Percentiles rank a stretch among this genome's conserved stretches.
Conservation (phyloP, 2,113 vertebrate genomes). For the Ophthalmotilapia sp. region DNA sequence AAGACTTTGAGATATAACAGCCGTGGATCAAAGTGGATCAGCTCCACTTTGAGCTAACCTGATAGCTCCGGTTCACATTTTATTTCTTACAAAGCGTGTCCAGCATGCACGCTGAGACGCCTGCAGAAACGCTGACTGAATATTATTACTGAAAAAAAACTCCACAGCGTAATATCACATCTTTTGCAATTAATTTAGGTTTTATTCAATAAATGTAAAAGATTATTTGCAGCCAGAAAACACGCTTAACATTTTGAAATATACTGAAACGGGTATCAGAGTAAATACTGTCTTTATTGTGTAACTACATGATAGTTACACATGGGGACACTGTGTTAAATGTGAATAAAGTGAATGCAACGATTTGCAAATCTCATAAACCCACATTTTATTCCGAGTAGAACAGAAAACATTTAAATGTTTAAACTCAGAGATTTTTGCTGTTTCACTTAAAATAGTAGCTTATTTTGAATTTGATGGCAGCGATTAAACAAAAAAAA, state of each 20-base stretch:
- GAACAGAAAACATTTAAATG: neutral
- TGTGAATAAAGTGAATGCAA: neutral
- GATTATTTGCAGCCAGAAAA: neutral
- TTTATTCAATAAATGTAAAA: neutral
- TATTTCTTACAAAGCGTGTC: accelerated
- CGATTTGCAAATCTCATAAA: neutral
- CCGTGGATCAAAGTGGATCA: neutral
- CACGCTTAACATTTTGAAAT: neutral
- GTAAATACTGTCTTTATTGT: neutral
- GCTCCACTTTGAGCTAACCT: neutral
- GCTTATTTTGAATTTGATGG: neutral
- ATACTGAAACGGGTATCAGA: neutral
- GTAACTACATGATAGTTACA: neutral
- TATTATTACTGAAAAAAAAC: too few relatives aligned
- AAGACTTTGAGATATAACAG: neutral
- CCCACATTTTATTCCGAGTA: accelerated
- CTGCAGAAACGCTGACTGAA: neutral
- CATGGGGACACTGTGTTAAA: neutral
- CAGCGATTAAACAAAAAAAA: neutral
- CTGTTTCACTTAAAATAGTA: neutral
- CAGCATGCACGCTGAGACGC: accelerated
- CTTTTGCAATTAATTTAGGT: accelerated
- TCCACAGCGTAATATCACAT: neutral
- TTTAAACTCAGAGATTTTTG: neutral
- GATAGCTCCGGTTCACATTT: neutral